Base-by-base conservation (phyloP, 2,113 vertebrate species). In the Elgaria multicarinata region DNA sequence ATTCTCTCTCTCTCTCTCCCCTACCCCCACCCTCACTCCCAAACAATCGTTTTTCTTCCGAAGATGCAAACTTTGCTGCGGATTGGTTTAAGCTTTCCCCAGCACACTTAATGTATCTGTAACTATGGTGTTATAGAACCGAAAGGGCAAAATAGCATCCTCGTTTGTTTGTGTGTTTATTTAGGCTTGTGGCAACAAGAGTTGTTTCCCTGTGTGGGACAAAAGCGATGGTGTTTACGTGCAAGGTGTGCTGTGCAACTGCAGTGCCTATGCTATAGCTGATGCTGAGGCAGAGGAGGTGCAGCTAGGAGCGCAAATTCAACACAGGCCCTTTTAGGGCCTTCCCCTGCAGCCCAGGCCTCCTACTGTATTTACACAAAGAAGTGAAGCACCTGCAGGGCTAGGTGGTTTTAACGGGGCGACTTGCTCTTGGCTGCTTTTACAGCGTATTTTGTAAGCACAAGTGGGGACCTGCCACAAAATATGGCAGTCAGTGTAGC, bases 191-290 rank as follows among this genome's bases (percentile, higher is more conserved):
- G 78, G 58, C 22, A 64, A n/a, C 39, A 64, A 78, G 26, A 42
- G 4, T 69, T 33, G 6, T 12, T 31, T 3, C 67, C 13, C 3
- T 22, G 18, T 42, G 69, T 72, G 72, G 53, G 55, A 22, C 66
- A 62, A 69, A 71, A 75, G 22, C 42, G 44, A 67, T 26, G 36
- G 39, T 46, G n/a, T 55, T 90, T 67, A 86, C 26, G 13, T 64
- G 28, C 58, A 79, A 53, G 12, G 33, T 82, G 22, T 76, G 62
- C 26, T 44, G 42, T 9, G 12, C 39, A 87, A 28, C 58, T 55
- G 26, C 0, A 10, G 33, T 22, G 4, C 3, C 0, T 8, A 28
- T 14, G 4, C 3, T 0, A 0, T 74, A 39, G 14, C 46, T 22
- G 39, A 58, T 55, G 53, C 33, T 55, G 42, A 46, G 46, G 67